phyloP scores from a whole-genome alignment of 1,140 invertebrate species.

The Orius laevigatus region DNA sequence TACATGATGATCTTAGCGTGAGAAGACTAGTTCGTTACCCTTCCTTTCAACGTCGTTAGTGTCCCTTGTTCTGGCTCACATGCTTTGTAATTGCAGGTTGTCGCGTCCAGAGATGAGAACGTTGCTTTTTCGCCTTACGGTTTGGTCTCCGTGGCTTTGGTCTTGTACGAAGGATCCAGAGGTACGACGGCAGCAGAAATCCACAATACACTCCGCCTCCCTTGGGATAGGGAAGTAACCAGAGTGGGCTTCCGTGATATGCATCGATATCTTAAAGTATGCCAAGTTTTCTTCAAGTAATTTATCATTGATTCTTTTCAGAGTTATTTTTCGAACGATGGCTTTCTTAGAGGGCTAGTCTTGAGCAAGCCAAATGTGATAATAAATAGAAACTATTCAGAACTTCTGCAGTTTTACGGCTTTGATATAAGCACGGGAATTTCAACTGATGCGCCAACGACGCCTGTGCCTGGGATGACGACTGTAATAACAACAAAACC shows the following conservation, averaged over 20 bases:
- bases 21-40: background rate
- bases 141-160: conserved; percentile 53
- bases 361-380: conserved; percentile 57
- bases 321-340: conserved; percentile 65
- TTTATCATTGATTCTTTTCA: conserved; percentile 27
- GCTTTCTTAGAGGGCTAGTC: conserved; percentile 57
- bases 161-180: conserved; percentile 55
- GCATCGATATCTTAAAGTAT: conserved; percentile 51
- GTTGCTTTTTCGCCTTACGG: conserved; percentile 71
- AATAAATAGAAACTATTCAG: conserved; percentile 47
- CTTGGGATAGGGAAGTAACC: conserved; percentile 47
- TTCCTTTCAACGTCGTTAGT: conserved; percentile 16
- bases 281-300: background rate
- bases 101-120: conserved; percentile 43
- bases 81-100: conserved; percentile 24
- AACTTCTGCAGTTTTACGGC: conserved; percentile 55
- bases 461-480: background rate
- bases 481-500: background rate
- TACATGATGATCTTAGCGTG: background rate
- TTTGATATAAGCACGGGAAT: conserved; percentile 34
- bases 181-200: conserved; percentile 49
- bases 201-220: conserved; percentile 42
- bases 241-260: conserved; percentile 63
- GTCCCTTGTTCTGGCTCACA: conserved; percentile 19
- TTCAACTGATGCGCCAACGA: conserved; percentile 11